Base-by-base conservation (phyloP, 2,113 vertebrate genomes). In the Speoplatyrhinus poulsoni region DNA sequence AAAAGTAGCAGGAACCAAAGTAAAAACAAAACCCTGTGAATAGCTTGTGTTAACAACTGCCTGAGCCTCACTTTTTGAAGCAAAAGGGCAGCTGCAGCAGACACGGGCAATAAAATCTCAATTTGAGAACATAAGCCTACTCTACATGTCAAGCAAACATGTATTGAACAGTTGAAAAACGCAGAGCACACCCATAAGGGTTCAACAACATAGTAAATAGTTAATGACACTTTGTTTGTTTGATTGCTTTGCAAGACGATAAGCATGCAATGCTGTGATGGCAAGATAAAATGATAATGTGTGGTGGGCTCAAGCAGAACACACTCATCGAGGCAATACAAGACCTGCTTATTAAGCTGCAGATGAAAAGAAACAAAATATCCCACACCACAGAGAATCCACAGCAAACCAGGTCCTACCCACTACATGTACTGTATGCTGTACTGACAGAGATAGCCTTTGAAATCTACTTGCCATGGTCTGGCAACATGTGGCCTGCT, bases 71-170 rank as follows among this genome's bases (percentile, higher is more conserved):
- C 76, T 61, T 74, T 90, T 85, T 89, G 89, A 89, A 88, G 87
- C 75, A 8, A 62, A 81, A 78, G 65, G 85, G 87, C 89, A 91
- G 89, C 89, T 91, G 89, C 85, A 87, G 89, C 85, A 87, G 84
- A 91, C 85, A 87, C 84, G 84, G 85, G 86, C 88, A 81, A 88
- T 87, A 91, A 91, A 91, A 89, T 64, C 12, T 82, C 81, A 87
- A 87, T 87, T 85, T 81, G 85, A 90, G 82, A 85, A 87, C 83
- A 85, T 75, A 81, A 78, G 84, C 85, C 77, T 85, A 76, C 83
- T 83, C 60, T 62, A 75, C 76, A 62, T 87, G 85, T 88, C 86
- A 80, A 81, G 81, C 82, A 81, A 81, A 81, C 76, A 79, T 77
- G 79, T 82, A 73, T 75, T 67, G 82, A 73, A 86, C 82, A 86